These are phyloP conservation scores for Rhinopithecus roxellana DNA, from an alignment of 2,113 vertebrate genomes.

Conservation along the genomic window DNA sequence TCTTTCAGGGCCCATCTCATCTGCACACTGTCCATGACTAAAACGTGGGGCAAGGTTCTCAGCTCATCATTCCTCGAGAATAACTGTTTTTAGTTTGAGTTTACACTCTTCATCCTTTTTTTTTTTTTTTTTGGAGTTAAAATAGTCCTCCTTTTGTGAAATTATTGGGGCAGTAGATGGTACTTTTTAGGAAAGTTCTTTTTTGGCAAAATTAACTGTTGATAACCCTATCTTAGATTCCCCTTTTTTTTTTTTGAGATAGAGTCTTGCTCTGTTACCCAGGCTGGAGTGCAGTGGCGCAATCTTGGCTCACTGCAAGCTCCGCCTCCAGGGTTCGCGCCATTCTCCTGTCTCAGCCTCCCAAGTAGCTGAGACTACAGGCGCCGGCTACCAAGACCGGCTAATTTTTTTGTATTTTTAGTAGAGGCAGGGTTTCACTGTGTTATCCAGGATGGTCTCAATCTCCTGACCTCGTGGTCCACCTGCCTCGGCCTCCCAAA, in stretches of 20 bases:
- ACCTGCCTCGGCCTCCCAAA: too few relatives aligned
- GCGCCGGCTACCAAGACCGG: accelerated
- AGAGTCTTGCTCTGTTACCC: too few relatives aligned
- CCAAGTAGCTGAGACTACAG: too few relatives aligned
- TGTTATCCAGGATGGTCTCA: too few relatives aligned
- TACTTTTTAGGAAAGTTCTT: neutral
- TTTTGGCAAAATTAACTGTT: constrained; percentile 3
- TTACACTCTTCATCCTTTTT: neutral
- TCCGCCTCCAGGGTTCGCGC: too few relatives aligned
- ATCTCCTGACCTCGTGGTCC: too few relatives aligned
- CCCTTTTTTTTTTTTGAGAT: neutral
- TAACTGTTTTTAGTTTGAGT: neutral
- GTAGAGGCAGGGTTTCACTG: too few relatives aligned
- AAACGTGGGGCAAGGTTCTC: neutral
- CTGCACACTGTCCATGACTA: neutral
- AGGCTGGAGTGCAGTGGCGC: too few relatives aligned
- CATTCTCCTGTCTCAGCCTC: too few relatives aligned
- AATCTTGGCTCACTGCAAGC: too few relatives aligned
- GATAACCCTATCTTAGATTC: neutral
- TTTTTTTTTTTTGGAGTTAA: neutral
- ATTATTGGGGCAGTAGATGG: neutral
- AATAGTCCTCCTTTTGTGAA: neutral
- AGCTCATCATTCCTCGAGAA: neutral
- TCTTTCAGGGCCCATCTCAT: neutral
- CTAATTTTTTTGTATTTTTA: too few relatives aligned